Conservation (phyloP, 1,140 invertebrate genomes). For the Drosophila parvula region DNA sequence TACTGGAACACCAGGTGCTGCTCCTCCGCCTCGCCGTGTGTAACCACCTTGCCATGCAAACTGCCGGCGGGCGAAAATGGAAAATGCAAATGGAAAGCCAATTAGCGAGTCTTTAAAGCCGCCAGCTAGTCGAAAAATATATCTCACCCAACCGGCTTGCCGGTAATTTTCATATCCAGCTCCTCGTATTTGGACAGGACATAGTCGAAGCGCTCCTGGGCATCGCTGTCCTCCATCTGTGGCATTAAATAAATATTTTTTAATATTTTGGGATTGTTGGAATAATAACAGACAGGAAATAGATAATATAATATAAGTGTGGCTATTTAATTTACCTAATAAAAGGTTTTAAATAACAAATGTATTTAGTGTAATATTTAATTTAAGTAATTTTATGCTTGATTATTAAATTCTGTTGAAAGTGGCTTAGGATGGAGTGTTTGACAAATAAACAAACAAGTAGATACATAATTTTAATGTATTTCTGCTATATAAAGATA, state of each 20-base stretch:
- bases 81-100: slow-evolving; percentile 14
- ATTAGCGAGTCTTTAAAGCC: slow-evolving; percentile 8
- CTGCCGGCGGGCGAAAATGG: slow-evolving; percentile 35
- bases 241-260: not conserved
- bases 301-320: too few species aligned
- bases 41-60: slow-evolving; percentile 71
- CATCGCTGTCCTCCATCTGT: slow-evolving; percentile 62
- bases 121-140: not conserved
- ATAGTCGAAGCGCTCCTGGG: slow-evolving; percentile 56
- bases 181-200: slow-evolving; percentile 70
- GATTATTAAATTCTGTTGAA: too few species aligned
- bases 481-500: too few species aligned
- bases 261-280: not conserved
- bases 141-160: slow-evolving; percentile 69
- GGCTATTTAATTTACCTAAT: too few species aligned
- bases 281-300: not conserved
- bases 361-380: too few species aligned
- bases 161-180: slow-evolving; percentile 70
- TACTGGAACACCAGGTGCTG: slow-evolving; percentile 76
- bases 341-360: too few species aligned
- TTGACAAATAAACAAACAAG: too few species aligned
- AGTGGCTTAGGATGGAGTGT: too few species aligned
- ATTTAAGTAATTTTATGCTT: too few species aligned
- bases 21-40: slow-evolving; percentile 57
- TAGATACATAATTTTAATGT: too few species aligned